These are phyloP conservation scores for Acipenser oxyrinchus DNA, from an alignment of 2,797 vertebrate species.

Conservation along the genomic window DNA sequence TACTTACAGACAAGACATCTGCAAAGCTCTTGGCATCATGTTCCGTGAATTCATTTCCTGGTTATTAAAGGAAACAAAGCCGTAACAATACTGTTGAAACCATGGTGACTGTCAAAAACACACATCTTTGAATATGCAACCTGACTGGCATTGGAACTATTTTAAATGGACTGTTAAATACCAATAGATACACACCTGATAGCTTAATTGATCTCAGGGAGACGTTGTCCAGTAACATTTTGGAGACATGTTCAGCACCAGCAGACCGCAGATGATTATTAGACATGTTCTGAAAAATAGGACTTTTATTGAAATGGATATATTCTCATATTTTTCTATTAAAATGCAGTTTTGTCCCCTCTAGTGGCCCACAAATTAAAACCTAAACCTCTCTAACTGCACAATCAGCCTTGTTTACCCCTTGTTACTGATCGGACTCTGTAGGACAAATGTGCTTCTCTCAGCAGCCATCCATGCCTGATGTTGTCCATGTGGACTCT, in stretches of 20 bases:
- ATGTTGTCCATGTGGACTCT: too few species aligned
- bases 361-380: slow-evolving; percentile 28
- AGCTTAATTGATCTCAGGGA: slow-evolving; percentile 66
- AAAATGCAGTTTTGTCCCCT: slow-evolving; percentile 18
- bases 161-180: too few species aligned
- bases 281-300: slow-evolving; percentile 71
- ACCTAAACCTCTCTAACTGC: too few species aligned
- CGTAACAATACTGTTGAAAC: background rate
- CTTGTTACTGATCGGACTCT: too few species aligned
- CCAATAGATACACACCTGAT: slow-evolving; percentile 52
- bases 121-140: too few species aligned
- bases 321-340: too few species aligned
- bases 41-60: slow-evolving; percentile 73
- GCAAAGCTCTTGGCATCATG: slow-evolving; percentile 66
- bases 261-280: slow-evolving; percentile 65
- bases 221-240: slow-evolving; percentile 66
- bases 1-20: slow-evolving; percentile 74
- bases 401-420: too few species aligned
- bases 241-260: slow-evolving; percentile 63
- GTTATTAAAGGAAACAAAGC: slow-evolving; percentile 13
- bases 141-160: too few species aligned
- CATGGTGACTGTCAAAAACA: too few species aligned
- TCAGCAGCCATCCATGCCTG: too few species aligned
- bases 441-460: too few species aligned
- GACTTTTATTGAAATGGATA: too few species aligned